phyloP scores from a whole-genome alignment of 2,113 vertebrate genomes.

The Nipponia nippon region DNA sequence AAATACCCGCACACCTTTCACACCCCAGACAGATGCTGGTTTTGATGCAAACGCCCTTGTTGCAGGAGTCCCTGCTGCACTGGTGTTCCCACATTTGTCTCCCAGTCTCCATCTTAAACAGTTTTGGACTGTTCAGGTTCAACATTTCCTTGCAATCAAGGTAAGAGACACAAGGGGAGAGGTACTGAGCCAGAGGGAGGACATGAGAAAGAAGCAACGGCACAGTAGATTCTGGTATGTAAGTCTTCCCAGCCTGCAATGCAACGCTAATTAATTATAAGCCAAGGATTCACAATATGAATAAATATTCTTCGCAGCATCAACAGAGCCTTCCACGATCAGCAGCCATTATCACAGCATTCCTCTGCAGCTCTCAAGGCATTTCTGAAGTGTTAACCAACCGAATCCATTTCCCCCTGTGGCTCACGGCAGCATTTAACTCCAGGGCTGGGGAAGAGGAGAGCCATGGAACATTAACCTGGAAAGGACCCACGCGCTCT shows the following conservation, averaged over 20 bases:
- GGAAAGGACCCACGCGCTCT: rapidly evolving
- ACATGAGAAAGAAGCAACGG: not conserved
- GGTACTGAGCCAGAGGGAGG: not conserved
- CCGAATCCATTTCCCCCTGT: not conserved
- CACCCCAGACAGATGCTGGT: not conserved
- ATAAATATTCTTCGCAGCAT: not conserved
- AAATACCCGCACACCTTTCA: not conserved
- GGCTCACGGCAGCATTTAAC: not conserved
- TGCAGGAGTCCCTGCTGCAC: not conserved
- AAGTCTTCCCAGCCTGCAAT: not conserved
- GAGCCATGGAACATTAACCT: not conserved
- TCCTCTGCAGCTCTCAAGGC: not conserved
- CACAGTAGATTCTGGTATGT: not conserved
- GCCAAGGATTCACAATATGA: not conserved
- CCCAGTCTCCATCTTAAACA: rapidly evolving
- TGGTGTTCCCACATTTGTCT: not conserved
- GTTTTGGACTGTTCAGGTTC: not conserved
- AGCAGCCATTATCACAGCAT: not conserved
- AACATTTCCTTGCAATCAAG: not conserved
- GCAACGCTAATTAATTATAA: not conserved
- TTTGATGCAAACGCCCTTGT: not conserved
- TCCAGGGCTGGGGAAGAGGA: not conserved
- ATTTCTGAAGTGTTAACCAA: not conserved
- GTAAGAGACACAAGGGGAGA: not conserved
- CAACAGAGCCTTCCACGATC: not conserved